These are phyloP conservation scores for Hemaris fuciformis DNA, from an alignment of 2,888 invertebrate genomes.

Conservation along the genomic window DNA sequence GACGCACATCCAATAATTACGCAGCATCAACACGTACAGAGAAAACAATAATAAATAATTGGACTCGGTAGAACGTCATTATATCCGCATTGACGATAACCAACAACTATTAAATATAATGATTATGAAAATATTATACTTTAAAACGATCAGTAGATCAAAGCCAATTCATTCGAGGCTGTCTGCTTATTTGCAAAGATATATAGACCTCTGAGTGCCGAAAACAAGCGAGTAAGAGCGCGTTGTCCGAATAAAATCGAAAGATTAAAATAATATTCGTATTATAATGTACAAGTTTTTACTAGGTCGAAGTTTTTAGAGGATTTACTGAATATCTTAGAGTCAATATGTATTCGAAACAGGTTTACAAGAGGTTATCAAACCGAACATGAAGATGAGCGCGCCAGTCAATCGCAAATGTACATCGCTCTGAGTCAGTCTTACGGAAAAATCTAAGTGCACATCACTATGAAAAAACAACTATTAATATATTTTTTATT, in stretches of 20 bases:
- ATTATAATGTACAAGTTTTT: not conserved
- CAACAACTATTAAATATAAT: not conserved
- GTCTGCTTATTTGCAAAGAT: not conserved
- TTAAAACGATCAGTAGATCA: not conserved
- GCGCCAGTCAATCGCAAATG: slow-evolving; percentile 40
- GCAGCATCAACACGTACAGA: not conserved
- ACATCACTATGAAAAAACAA: slow-evolving; percentile 23
- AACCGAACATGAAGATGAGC: slow-evolving; percentile 35
- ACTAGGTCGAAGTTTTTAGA: not conserved
- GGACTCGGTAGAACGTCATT: not conserved
- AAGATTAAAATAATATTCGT: not conserved
- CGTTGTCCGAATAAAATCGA: no score
- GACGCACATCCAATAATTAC: not conserved
- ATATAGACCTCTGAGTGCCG: no score
- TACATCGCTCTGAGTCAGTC: slow-evolving; percentile 26
- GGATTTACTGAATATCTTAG: not conserved
- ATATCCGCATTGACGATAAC: not conserved
- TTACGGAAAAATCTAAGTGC: slow-evolving; percentile 12
- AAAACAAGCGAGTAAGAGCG: no score
- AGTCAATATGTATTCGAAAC: slow-evolving; percentile 24
- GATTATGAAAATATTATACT: not conserved
- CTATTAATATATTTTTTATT: slow-evolving; percentile 33
- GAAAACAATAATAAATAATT: not conserved
- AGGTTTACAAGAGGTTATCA: slow-evolving; percentile 37
- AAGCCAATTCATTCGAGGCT: not conserved